Evolutionary conservation across 2,888 invertebrate species (phyloP), one percentile per base, ranked within the genome.

Genomic region (Aromia moschata): DNA sequence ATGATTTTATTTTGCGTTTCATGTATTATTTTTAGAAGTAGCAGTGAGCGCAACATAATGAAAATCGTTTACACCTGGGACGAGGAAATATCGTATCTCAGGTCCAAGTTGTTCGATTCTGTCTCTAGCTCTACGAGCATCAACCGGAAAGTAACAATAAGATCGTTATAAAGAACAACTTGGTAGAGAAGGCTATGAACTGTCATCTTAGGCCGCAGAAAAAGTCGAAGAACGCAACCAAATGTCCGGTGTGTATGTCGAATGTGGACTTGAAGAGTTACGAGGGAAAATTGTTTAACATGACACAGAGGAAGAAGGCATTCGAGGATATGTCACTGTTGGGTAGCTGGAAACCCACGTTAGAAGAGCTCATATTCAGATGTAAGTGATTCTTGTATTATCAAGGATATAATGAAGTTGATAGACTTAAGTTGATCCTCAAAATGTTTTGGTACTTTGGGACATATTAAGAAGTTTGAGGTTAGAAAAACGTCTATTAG

Each of bases 341-440:
- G 68, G 89, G 89, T 1, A 84, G 83, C 31, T 87, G 88, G 86
- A 85, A 86, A 67, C 85, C 87, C 37, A 84, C 86, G 47, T 80
- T 85, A 45, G 83, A 86, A 67, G 87, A 89, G 74, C 75, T 79
- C 38, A 73, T 86, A 2, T 76, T 89, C 1, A 87, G 84, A 81
- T 77, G 85, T 82, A 76, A 59, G 47, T 31, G 57, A 31, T 14
- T 9, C 9, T 17, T 10, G 15, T 14, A 15, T 18, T 16, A n/a
- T n/a, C n/a, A n/a, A n/a, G n/a, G n/a, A n/a, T n/a, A n/a, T n/a
- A n/a, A n/a, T n/a, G n/a, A n/a, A n/a, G n/a, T n/a, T n/a, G n/a
- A n/a, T n/a, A n/a, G n/a, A n/a, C n/a, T n/a, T n/a, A n/a, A n/a
- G n/a, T n/a, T n/a, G n/a, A n/a, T n/a, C n/a, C n/a, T n/a, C n/a